These are phyloP conservation scores for Coregonus ussuriensis DNA, from an alignment of 2,797 vertebrate species.

Conservation along the genomic window DNA sequence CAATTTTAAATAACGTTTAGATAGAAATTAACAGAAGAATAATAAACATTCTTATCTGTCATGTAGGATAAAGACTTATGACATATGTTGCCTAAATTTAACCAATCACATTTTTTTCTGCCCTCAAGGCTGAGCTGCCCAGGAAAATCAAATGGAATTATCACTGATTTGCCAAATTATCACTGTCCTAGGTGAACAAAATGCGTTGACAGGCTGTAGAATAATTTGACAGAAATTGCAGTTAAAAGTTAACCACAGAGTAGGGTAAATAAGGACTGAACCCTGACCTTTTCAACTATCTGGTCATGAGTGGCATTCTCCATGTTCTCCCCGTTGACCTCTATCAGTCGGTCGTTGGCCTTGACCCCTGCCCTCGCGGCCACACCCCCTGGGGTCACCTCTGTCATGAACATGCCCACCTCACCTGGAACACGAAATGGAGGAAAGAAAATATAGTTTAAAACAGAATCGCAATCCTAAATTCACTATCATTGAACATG, in stretches of 20 bases:
- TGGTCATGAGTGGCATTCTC: constrained; percentile 80
- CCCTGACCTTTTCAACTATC: constrained; percentile 82
- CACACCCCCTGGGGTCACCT: constrained; percentile 73
- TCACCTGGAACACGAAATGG: constrained; percentile 65
- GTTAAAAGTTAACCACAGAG: no score
- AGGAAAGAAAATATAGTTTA: not conserved
- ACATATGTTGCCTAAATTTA: not conserved
- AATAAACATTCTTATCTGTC: not conserved
- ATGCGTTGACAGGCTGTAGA: no score
- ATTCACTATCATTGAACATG: no score
- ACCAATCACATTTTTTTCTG: not conserved
- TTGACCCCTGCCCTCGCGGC: constrained; percentile 85
- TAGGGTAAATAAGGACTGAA: not conserved
- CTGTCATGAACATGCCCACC: constrained; percentile 80
- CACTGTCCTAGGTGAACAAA: no score
- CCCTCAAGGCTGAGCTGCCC: not conserved
- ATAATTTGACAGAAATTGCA: no score
- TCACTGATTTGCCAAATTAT: no score
- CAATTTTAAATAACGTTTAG: not conserved
- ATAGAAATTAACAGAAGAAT: not conserved
- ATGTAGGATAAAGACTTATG: not conserved
- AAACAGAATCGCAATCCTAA: not conserved
- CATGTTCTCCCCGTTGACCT: constrained; percentile 87
- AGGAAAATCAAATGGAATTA: no score
- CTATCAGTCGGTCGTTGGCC: constrained; percentile 81